Percentiles rank a stretch among this genome's conserved stretches.
These are phyloP conservation scores for Limnephilus auricula DNA, from an alignment of 2,888 invertebrate genomes.

Conservation along the genomic window DNA sequence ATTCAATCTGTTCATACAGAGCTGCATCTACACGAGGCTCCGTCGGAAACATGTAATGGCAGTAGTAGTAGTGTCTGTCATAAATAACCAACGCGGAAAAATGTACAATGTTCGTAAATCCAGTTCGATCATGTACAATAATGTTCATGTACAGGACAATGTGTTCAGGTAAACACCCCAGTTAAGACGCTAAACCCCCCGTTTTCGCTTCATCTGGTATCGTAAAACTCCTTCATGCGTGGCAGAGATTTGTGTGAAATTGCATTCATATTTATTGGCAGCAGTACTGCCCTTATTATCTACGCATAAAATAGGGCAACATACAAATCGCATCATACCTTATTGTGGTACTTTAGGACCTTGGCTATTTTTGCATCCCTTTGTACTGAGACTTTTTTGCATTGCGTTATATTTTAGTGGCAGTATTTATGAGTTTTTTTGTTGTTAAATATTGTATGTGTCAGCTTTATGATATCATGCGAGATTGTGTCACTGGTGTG, in stretches of 20 bases:
- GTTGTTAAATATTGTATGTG: background rate
- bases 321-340: slow-evolving; percentile 14
- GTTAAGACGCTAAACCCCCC: slow-evolving; percentile 49
- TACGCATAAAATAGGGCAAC: slow-evolving; percentile 34
- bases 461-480: slow-evolving; percentile 10
- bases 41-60: background rate
- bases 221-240: slow-evolving; percentile 32
- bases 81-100: slow-evolving; percentile 8
- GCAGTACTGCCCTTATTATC: slow-evolving; percentile 34
- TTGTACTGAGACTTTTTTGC: slow-evolving; percentile 7
- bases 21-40: background rate
- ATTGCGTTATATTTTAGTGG: background rate
- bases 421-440: background rate
- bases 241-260: slow-evolving; percentile 46
- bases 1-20: background rate
- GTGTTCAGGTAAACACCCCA: background rate
- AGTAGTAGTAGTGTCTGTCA: background rate
- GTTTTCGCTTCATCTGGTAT: slow-evolving; percentile 27
- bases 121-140: slow-evolving; percentile 1
- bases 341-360: background rate
- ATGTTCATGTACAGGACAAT: background rate
- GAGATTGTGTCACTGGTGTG: slow-evolving; percentile 14
- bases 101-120: background rate
- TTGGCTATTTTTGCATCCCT: background rate
- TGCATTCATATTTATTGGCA: slow-evolving; percentile 32